A percentile compares a stretch with the other conserved stretches of the same genome.
These are phyloP conservation scores for Aphis craccivora DNA, from an alignment of 1,140 invertebrate species.

Conservation along the genomic window DNA sequence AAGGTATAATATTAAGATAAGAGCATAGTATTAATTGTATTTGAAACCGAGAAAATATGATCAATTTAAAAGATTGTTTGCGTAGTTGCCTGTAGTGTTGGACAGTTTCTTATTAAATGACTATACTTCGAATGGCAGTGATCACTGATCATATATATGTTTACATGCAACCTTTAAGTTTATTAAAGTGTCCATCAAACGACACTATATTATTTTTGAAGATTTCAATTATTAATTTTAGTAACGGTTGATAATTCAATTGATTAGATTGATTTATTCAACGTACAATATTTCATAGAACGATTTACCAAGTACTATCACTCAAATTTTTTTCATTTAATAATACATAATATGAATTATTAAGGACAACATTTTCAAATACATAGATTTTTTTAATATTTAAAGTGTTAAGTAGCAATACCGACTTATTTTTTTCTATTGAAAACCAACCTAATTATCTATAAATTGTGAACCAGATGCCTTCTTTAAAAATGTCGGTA, in stretches of 20 bases:
- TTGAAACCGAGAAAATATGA: background rate
- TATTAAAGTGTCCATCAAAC: slow-evolving; percentile 39
- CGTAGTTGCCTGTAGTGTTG: background rate
- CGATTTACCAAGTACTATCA: background rate
- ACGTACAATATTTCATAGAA: background rate
- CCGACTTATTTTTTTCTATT: no score
- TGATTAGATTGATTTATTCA: background rate
- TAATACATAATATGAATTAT: no score
- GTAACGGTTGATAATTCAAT: background rate
- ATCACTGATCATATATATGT: background rate
- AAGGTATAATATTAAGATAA: background rate
- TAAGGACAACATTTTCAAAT: no score
- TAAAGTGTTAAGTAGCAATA: no score
- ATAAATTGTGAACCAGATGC: no score
- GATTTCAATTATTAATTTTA: slow-evolving; percentile 35
- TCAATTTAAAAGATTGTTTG: slow-evolving; percentile 11
- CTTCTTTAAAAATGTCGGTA: no score
- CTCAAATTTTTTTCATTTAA: background rate
- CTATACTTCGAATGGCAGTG: background rate
- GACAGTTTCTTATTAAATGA: slow-evolving; percentile 2
- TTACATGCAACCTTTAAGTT: slow-evolving; percentile 23
- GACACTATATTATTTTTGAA: background rate
- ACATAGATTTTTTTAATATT: no score
- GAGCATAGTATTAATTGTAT: background rate
- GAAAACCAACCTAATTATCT: no score